Percentiles rank a stretch among this genome's conserved stretches.
Evolutionary conservation across 1,140 invertebrate genomes (phyloP).

Genomic region (Bombus breviceps): DNA sequence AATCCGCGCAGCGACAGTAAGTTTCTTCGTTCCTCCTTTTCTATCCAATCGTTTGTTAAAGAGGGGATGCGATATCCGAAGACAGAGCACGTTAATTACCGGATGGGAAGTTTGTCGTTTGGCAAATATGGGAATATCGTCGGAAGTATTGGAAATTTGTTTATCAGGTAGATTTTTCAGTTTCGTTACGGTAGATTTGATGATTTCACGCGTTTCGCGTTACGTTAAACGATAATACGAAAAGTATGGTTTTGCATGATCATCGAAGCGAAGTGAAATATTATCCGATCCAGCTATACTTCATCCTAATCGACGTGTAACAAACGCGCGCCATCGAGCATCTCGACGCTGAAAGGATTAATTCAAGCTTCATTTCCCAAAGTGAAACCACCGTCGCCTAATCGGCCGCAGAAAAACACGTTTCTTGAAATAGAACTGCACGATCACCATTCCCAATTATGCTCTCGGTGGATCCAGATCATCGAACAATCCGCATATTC

Average conservation of each 20-base stretch:
- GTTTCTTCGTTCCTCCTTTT: slow-evolving; percentile 25
- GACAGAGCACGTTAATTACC: too few species aligned
- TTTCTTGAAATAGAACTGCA: background rate
- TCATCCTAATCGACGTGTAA: background rate
- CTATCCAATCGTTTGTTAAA: background rate
- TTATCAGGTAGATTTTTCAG: too few species aligned
- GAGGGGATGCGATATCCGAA: too few species aligned
- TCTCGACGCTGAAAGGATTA: background rate
- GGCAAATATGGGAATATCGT: too few species aligned
- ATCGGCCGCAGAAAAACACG: background rate
- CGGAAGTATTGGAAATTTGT: too few species aligned
- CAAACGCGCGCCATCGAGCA: background rate
- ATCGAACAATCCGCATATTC: background rate
- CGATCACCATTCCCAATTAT: background rate
- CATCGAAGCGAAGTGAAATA: background rate
- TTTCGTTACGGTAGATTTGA: too few species aligned
- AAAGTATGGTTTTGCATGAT: too few species aligned
- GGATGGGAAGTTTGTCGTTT: too few species aligned
- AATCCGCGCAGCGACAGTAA: slow-evolving; percentile 78
- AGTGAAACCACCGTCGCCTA: background rate
- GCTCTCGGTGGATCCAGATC: background rate
- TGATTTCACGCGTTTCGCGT: too few species aligned
- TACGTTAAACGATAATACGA: too few species aligned
- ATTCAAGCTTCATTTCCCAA: slow-evolving; percentile 9
- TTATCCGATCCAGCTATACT: background rate